Conservation (phyloP, 2,797 vertebrate genomes). For the Chanos chanos region DNA sequence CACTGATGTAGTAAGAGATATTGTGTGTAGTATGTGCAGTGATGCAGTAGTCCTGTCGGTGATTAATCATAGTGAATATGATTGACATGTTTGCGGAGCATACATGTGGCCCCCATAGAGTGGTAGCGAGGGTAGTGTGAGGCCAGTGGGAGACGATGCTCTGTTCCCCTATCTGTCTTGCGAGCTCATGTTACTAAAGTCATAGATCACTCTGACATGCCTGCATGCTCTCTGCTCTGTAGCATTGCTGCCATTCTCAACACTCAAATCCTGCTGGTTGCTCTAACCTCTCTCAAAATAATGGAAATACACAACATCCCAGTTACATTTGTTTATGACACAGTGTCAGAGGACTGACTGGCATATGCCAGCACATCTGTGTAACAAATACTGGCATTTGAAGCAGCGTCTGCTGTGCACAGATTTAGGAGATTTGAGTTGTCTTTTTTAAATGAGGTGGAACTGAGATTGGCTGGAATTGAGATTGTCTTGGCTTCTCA, state of each 20-base stretch:
- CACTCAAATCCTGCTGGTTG: background rate
- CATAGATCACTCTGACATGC: constrained; percentile 76
- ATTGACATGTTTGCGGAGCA: constrained; percentile 67
- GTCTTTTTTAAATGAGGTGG: too few species aligned
- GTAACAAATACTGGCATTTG: too few species aligned
- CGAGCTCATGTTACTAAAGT: constrained; percentile 67
- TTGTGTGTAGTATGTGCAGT: background rate
- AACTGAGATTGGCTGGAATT: too few species aligned
- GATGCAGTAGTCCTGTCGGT: constrained; percentile 19
- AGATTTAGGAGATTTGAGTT: background rate
- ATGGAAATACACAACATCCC: background rate
- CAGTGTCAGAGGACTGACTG: too few species aligned
- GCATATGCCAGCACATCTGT: too few species aligned
- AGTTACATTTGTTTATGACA: too few species aligned
- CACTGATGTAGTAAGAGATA: constrained; percentile 39
- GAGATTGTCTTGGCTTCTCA: too few species aligned
- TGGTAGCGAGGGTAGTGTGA: constrained; percentile 50
- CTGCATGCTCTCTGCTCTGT: constrained; percentile 58
- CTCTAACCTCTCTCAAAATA: background rate
- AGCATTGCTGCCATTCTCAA: constrained; percentile 62
- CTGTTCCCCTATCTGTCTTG: constrained; percentile 48
- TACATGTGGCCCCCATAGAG: constrained; percentile 68
- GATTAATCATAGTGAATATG: constrained; percentile 59
- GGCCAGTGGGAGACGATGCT: constrained; percentile 46
- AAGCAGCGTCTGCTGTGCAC: too few species aligned